Evolutionary conservation across 2,797 vertebrate species (phyloP).

Genomic region (Caiman crocodilus): DNA sequence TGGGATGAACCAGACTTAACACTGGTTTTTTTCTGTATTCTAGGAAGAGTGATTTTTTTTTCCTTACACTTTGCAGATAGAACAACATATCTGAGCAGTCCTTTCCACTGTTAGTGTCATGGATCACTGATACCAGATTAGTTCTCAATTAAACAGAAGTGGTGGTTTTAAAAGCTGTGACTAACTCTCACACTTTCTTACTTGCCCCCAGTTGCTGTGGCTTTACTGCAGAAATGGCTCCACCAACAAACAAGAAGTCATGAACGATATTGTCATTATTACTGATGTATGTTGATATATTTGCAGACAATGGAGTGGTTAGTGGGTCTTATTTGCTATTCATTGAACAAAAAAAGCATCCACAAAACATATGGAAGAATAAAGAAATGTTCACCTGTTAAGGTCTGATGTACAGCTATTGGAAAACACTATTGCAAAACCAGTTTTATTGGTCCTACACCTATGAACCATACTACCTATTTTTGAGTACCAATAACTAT

Average conservation of each 20-base stretch:
- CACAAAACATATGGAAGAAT: rapidly evolving
- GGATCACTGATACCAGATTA: background rate
- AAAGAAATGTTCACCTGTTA: background rate
- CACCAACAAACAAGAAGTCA: background rate
- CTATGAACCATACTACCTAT: background rate
- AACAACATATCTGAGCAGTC: background rate
- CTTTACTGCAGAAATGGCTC: background rate
- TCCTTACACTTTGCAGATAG: background rate
- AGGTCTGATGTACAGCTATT: background rate
- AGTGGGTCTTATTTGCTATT: background rate
- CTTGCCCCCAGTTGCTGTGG: background rate
- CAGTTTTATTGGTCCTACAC: background rate
- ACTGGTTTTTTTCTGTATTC: rapidly evolving
- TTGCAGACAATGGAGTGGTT: background rate
- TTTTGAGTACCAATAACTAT: rapidly evolving
- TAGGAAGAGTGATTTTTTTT: background rate
- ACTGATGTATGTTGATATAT: rapidly evolving
- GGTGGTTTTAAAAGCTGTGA: background rate
- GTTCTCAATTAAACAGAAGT: background rate
- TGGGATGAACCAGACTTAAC: background rate
- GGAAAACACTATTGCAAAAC: background rate
- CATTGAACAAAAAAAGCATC: rapidly evolving
- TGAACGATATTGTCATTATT: rapidly evolving
- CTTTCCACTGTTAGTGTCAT: background rate
- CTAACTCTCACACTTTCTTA: background rate